Conservation (phyloP, 2,888 invertebrate species). For the Octodonta nipae region DNA sequence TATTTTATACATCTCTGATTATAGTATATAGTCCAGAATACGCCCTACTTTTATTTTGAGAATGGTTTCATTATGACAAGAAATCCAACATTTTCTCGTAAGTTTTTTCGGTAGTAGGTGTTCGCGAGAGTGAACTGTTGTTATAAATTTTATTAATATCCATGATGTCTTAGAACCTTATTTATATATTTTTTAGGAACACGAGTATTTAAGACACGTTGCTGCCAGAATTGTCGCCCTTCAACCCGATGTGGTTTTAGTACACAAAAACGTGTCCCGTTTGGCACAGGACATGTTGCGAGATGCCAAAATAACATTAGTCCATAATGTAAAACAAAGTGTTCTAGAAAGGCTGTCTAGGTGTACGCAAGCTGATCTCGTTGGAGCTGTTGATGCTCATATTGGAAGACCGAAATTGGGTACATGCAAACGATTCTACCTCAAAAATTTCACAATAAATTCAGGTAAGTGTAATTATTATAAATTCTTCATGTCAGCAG, state of each 20-base stretch:
- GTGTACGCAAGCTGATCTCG: conserved; percentile 70
- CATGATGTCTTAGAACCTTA: too few relatives aligned
- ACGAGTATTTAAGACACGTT: conserved; percentile 71
- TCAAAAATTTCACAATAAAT: conserved; percentile 45
- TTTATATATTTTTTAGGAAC: conserved; percentile 50
- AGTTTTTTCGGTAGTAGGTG: too few relatives aligned
- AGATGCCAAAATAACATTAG: conserved; percentile 68
- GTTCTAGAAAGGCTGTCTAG: conserved; percentile 69
- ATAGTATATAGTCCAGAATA: too few relatives aligned
- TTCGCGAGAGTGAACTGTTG: too few relatives aligned
- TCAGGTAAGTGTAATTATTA: too few relatives aligned
- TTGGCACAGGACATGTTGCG: conserved; percentile 76
- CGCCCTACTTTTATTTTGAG: too few relatives aligned
- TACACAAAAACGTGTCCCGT: conserved; percentile 74
- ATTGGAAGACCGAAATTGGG: conserved; percentile 72
- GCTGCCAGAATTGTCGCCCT: conserved; percentile 74
- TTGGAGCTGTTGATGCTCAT: conserved; percentile 77
- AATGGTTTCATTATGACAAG: too few relatives aligned
- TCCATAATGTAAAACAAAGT: conserved; percentile 68
- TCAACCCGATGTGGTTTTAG: conserved; percentile 76
- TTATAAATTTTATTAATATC: too few relatives aligned
- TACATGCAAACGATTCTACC: conserved; percentile 68
- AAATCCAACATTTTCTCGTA: too few relatives aligned
- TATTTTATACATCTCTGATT: too few relatives aligned
- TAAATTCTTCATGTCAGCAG: too few relatives aligned